A percentile compares a stretch with the other conserved stretches of the same genome.
Evolutionary conservation across 1,140 invertebrate species (phyloP).

Genomic region (Nasonia longicornis): DNA sequence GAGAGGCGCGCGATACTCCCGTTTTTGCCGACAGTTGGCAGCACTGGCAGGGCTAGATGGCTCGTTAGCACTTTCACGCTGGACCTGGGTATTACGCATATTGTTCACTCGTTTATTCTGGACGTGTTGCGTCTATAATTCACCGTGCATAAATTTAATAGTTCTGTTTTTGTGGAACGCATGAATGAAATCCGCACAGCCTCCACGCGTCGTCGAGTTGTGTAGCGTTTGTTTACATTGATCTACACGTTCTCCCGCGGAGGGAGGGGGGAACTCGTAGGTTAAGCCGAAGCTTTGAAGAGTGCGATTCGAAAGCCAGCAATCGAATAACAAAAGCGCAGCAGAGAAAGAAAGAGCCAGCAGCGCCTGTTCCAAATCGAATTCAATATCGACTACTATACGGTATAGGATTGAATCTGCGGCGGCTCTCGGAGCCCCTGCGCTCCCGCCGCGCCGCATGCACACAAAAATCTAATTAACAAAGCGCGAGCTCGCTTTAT

Average conservation of each 20-base stretch:
- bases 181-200: too few relatives aligned
- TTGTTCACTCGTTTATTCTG: too few relatives aligned
- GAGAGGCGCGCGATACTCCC: conserved; percentile 43
- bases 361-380: conserved; percentile 28
- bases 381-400: conserved; percentile 39
- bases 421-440: conserved; percentile 5
- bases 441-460: conserved; percentile 3
- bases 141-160: too few relatives aligned
- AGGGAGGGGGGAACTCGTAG: neutral
- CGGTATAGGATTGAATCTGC: conserved; percentile 40
- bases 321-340: conserved; percentile 34
- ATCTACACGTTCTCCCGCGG: too few relatives aligned
- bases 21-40: conserved; percentile 60
- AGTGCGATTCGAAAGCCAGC: conserved; percentile 34
- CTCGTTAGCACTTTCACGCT: neutral
- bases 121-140: too few relatives aligned
- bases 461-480: conserved; percentile 60
- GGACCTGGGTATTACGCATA: neutral
- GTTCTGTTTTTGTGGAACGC: too few relatives aligned
- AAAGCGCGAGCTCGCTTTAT: conserved; percentile 64
- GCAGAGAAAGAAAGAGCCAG: conserved; percentile 4
- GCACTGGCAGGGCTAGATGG: conserved; percentile 60
- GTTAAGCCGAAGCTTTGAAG: conserved; percentile 16
- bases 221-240: neutral
- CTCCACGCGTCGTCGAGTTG: too few relatives aligned